Evolutionary conservation across 1,140 invertebrate genomes (phyloP).

Genomic region (Ostrea denselamellosa): DNA sequence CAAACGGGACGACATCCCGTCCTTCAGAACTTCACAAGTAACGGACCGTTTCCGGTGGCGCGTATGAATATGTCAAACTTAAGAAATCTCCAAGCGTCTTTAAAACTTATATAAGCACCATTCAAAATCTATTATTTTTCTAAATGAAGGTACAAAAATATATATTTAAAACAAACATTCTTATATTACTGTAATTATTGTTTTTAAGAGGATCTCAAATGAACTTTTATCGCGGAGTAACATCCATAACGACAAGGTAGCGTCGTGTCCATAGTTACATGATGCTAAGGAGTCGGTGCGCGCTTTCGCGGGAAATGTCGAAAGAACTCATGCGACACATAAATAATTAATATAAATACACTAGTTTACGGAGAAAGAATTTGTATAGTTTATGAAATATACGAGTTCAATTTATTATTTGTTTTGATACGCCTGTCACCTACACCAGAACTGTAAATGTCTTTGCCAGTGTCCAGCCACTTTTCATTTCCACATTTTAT

Average conservation of each 20-base stretch:
- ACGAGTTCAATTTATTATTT: no score
- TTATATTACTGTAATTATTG: neutral
- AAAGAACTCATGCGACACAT: neutral
- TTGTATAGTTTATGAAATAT: no score
- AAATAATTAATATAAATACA: no score
- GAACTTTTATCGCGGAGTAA: constrained; percentile 46
- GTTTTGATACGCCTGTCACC: no score
- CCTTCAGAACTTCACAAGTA: constrained; percentile 34
- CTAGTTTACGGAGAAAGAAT: no score
- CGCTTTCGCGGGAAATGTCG: constrained; percentile 29
- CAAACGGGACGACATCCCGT: constrained; percentile 27
- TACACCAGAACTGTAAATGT: no score
- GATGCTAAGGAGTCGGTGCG: constrained; percentile 38
- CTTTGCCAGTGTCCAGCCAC: no score
- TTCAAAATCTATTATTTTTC: constrained; percentile 10
- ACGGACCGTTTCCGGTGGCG: constrained; percentile 38
- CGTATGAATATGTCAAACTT: neutral
- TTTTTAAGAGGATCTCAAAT: neutral
- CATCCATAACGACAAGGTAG: constrained; percentile 42
- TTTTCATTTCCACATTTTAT: no score
- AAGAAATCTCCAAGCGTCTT: neutral
- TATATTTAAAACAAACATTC: neutral
- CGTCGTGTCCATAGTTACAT: constrained; percentile 51
- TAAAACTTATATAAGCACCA: neutral
- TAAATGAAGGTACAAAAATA: neutral